These are phyloP conservation scores for Sparidentex hasta DNA, from an alignment of 2,797 vertebrate species.

Conservation along the genomic window DNA sequence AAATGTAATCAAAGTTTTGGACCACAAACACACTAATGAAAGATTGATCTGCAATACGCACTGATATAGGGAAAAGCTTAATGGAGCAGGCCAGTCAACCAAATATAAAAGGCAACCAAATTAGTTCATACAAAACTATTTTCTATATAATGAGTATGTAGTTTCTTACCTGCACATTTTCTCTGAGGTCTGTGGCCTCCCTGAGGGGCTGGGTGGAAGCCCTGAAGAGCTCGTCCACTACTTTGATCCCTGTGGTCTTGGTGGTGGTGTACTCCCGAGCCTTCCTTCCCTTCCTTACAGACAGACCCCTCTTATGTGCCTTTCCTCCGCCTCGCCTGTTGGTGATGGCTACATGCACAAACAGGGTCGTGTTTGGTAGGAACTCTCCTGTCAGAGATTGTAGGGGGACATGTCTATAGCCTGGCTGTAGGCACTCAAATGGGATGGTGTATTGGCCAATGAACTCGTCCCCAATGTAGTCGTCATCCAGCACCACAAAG, in stretches of 20 bases:
- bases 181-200: slow-evolving; percentile 94
- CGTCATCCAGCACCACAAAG: slow-evolving; percentile 93
- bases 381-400: slow-evolving; percentile 92
- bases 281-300: slow-evolving; percentile 90
- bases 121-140: too few relatives aligned
- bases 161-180: slow-evolving; percentile 92
- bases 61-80: too few relatives aligned
- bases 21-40: background rate
- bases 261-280: slow-evolving; percentile 94
- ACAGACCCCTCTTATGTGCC: slow-evolving; percentile 90
- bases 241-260: slow-evolving; percentile 93
- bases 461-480: slow-evolving; percentile 96
- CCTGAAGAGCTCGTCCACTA: slow-evolving; percentile 94
- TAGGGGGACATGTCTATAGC: slow-evolving; percentile 92
- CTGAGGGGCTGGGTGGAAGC: slow-evolving; percentile 92
- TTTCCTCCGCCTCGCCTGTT: slow-evolving; percentile 92
- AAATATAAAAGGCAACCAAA: too few relatives aligned
- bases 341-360: slow-evolving; percentile 93
- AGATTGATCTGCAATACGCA: too few relatives aligned
- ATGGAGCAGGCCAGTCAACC: too few relatives aligned
- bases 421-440: slow-evolving; percentile 94
- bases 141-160: background rate
- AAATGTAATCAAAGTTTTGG: background rate
- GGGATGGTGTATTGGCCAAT: slow-evolving; percentile 97
- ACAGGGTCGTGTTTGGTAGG: slow-evolving; percentile 91